Evolutionary conservation across 2,113 vertebrate genomes (phyloP), one percentile per base, ranked within the genome.

Genomic region (Pedionomus torquatus): DNA sequence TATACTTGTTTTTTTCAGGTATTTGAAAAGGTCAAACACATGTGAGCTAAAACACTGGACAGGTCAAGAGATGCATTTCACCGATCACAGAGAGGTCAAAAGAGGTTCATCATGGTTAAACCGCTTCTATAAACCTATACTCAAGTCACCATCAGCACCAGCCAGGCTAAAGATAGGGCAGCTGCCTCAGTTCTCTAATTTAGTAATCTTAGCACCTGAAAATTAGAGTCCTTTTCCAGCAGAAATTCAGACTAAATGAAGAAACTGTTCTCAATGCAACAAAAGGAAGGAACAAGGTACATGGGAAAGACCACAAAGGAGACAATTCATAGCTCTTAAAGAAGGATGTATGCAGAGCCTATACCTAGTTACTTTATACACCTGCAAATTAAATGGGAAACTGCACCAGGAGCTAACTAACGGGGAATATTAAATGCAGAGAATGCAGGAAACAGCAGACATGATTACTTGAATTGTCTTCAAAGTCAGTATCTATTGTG

Each of bases 351-450:
- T 35, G 49, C 52, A 81, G 41, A 77, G 69, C 6, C 31, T 61
- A 8, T 11, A 48, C 2, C 74, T 55, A 44, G 39, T 14, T 63
- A 68, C 28, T 55, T 64, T 25, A 72, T 7, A 33, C 33, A 37
- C 16, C 43, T 21, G 57, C 58, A 65, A 33, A 13, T 55, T 21
- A 55, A 60, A 60, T 7, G 26, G 30, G 13, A 35, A 88, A 33
- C 52, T 33, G 52, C 51, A 70, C 16, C 35, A 13, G 24, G 52
- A 85, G 55, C 51, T 68, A 52, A 10, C 10, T 74, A 70, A 70
- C 0, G 0, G 31, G 20, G 33, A 51, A 12, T 4, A 68, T 5
- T 37, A 69, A 83, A 68, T 3, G 24, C 33, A 74, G 25, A 58
- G 15, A 72, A 41, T 26, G 39, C 4, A 6, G 49, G 55, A 37